Evolutionary conservation across 2,888 invertebrate species (phyloP).

Genomic region (Agrypnus murinus): DNA sequence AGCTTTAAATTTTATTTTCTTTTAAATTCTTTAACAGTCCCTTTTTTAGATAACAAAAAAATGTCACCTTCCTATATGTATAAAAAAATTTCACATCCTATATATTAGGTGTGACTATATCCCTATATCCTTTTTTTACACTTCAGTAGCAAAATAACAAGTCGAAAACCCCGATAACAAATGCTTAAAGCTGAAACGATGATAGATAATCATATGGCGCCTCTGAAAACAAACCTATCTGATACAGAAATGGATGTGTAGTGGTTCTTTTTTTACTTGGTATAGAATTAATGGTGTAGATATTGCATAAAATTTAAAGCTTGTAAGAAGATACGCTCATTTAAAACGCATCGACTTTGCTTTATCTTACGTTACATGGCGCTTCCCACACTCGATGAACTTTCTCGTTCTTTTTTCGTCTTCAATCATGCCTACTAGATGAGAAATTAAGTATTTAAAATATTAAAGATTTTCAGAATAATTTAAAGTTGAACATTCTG

Average conservation of each 20-base stretch:
- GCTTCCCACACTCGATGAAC: slow-evolving; percentile 25
- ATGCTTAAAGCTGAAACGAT: slow-evolving; percentile 19
- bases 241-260: slow-evolving; percentile 18
- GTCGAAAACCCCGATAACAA: slow-evolving; percentile 10
- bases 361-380: slow-evolving; percentile 18
- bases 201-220: slow-evolving; percentile 33
- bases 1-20: too few relatives aligned
- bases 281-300: slow-evolving; percentile 38
- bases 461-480: too few relatives aligned
- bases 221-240: slow-evolving; percentile 31
- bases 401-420: slow-evolving; percentile 17
- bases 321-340: slow-evolving; percentile 35
- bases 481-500: too few relatives aligned
- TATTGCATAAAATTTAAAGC: slow-evolving; percentile 42
- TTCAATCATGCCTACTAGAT: neutral
- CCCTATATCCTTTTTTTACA: neutral
- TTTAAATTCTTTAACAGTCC: too few relatives aligned
- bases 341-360: slow-evolving; percentile 33
- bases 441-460: too few relatives aligned
- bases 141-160: slow-evolving; percentile 21
- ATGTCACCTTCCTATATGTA: too few relatives aligned
- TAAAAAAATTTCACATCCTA: too few relatives aligned
- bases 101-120: too few relatives aligned
- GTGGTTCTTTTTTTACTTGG: slow-evolving; percentile 21
- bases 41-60: too few relatives aligned